Conservation (phyloP, 2,113 vertebrate genomes). For the Empidonax alnorum region DNA sequence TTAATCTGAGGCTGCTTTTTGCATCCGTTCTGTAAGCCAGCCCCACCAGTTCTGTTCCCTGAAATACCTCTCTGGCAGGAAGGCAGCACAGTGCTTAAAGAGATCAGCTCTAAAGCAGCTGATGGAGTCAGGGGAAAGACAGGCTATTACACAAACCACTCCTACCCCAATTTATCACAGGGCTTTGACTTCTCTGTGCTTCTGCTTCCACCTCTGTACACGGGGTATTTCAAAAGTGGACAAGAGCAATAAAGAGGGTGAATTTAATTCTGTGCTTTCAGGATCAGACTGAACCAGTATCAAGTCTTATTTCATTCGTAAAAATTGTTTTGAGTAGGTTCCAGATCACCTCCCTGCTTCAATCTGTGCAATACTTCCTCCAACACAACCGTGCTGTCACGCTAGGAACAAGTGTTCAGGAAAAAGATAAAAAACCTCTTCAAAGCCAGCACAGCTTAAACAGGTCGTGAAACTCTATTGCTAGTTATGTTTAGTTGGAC, state of each 20-base stretch:
- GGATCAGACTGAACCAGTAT: not conserved
- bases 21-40: not conserved
- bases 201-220: not conserved
- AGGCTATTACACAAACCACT: not conserved
- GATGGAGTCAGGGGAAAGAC: not conserved
- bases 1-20: not conserved
- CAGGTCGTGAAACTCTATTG: not conserved
- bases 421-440: not conserved
- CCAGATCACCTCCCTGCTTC: not conserved
- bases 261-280: not conserved
- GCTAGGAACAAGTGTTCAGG: not conserved
- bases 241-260: not conserved
- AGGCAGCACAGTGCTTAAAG: not conserved
- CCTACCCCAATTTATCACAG: not conserved
- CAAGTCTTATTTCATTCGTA: not conserved
- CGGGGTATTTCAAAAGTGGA: not conserved
- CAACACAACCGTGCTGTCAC: not conserved
- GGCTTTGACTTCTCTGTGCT: not conserved
- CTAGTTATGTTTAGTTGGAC: not conserved
- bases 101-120: not conserved
- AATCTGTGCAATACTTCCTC: not conserved
- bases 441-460: not conserved
- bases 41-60: conserved; percentile 13
- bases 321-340: not conserved
- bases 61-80: conserved; percentile 15